Conservation (phyloP, 2,797 vertebrate genomes). For the Buphagus erythrorhynchus region DNA sequence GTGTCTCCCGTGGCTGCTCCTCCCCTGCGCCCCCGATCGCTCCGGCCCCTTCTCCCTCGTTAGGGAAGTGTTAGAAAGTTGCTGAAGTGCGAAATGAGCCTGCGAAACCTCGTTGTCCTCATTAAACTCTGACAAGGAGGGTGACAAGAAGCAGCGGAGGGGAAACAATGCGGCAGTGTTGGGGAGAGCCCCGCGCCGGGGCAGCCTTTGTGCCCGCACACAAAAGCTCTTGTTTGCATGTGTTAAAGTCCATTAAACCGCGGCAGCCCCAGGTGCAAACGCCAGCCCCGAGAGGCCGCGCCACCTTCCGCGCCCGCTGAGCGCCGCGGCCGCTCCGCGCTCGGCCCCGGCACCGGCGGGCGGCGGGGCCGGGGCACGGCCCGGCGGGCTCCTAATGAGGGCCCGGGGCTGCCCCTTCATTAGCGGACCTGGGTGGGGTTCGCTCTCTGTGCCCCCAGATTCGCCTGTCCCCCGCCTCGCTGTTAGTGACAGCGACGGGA, state of each 20-base stretch:
- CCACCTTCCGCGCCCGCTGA: slow-evolving; percentile 73
- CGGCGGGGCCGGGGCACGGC: neutral
- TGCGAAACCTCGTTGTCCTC: slow-evolving; percentile 89
- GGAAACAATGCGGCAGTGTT: slow-evolving; percentile 91
- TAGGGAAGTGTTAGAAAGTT: slow-evolving; percentile 93
- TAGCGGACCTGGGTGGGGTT: neutral
- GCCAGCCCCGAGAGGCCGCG: slow-evolving; percentile 61
- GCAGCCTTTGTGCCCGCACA: slow-evolving; percentile 86
- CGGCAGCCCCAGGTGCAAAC: slow-evolving; percentile 90
- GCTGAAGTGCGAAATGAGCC: slow-evolving; percentile 94
- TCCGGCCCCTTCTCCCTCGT: slow-evolving; percentile 77
- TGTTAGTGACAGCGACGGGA: neutral
- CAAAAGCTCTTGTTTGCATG: slow-evolving; percentile 92
- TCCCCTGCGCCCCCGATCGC: neutral
- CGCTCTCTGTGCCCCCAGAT: neutral
- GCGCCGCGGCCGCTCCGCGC: slow-evolving; percentile 49
- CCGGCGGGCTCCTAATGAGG: slow-evolving; percentile 61
- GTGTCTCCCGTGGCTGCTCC: neutral
- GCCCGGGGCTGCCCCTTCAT: slow-evolving; percentile 2
- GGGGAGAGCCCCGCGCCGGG: slow-evolving; percentile 80
- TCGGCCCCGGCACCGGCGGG: neutral
- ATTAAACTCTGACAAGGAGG: slow-evolving; percentile 95
- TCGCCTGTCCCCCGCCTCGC: neutral
- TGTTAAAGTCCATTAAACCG: slow-evolving; percentile 89
- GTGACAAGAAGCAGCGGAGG: slow-evolving; percentile 90